Evolutionary conservation across 1,140 invertebrate species (phyloP).

Genomic region (Nasonia vitripennis): DNA sequence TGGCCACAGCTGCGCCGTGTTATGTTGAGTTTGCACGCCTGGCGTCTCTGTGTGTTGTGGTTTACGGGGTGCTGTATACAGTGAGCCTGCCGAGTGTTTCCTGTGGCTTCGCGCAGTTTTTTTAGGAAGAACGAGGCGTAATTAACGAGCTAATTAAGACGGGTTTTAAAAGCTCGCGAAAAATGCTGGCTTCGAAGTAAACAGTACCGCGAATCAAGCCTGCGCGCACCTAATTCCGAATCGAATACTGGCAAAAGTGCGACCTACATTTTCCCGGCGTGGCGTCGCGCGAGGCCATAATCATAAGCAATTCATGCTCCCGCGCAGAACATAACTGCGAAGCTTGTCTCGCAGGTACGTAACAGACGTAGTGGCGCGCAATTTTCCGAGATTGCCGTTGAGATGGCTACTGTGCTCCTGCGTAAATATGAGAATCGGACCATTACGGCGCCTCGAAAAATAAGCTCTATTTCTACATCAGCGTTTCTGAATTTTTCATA

Average conservation of each 20-base stretch:
- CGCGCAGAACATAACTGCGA: background rate
- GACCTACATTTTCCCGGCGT: conserved; percentile 16
- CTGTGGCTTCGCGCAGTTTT: too few relatives aligned
- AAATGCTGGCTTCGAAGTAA: too few relatives aligned
- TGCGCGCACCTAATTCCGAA: background rate
- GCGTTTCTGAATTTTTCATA: too few relatives aligned
- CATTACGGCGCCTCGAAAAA: background rate
- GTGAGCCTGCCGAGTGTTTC: too few relatives aligned
- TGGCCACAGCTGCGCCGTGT: background rate
- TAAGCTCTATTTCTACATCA: too few relatives aligned
- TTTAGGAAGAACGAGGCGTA: too few relatives aligned
- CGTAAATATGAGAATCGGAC: background rate
- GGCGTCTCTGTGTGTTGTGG: too few relatives aligned
- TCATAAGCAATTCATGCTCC: conserved; percentile 29
- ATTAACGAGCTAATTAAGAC: too few relatives aligned
- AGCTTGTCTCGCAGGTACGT: background rate
- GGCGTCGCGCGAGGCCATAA: conserved; percentile 9
- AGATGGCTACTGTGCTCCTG: background rate
- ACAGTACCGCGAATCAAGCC: too few relatives aligned
- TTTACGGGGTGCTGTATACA: too few relatives aligned
- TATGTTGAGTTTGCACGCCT: too few relatives aligned
- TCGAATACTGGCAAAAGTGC: background rate
- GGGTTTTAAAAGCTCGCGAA: too few relatives aligned
- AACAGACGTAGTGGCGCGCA: background rate
- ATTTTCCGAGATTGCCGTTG: background rate